Base-by-base conservation (phyloP, 2,888 invertebrate species). In the Ctenicera cuprea region DNA sequence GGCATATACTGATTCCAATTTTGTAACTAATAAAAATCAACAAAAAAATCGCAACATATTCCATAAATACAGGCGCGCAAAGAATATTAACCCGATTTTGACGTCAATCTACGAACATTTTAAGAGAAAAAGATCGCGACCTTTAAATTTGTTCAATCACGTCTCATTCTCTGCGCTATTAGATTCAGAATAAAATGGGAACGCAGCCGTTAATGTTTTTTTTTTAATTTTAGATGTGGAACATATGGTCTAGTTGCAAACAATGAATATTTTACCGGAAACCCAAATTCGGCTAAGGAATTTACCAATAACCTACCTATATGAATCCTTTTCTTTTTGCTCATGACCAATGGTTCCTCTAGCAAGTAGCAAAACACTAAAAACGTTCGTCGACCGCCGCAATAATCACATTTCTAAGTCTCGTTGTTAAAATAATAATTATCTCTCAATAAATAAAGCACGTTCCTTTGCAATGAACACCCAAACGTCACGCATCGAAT, bases 51-150 rank as follows among this genome's bases (percentile, higher is more conserved):
- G 7, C 9, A n/a, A 41, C 2, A 3, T 11, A 4, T 41, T 41
- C 41, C n/a, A 41, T 1, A 41, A 41, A 41, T 41, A 41, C 3
- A 3, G 2, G 1, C 4, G 7, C 1, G 14, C 1, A 22, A 20
- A 50, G 57, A 57, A 12, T 57, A 37, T 16, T 57, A 33, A 14
- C 57, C 57, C 16, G 57, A 57, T 57, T 50, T 57, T 57, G 57
- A 57, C 57, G 57, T 57, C 57, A 57, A 30, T 57, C 33, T 12
- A 5, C 8, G 22, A 26, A 30, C 26, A 18, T 33, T 57, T 57
- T 16, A 57, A 33, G 5, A 26, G 5, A 14, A 18, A 30, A 33
- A 33, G 57, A 33, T n/a, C 57, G 16, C 33, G 57, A 30, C 57
- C 57, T 57, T 30, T 57, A 57, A 57, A 57, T n/a, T 14, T 14